Evolutionary conservation across 2,797 vertebrate species (phyloP), one percentile per base, ranked within the genome.

Genomic region (Arrhamphus sclerolepis): DNA sequence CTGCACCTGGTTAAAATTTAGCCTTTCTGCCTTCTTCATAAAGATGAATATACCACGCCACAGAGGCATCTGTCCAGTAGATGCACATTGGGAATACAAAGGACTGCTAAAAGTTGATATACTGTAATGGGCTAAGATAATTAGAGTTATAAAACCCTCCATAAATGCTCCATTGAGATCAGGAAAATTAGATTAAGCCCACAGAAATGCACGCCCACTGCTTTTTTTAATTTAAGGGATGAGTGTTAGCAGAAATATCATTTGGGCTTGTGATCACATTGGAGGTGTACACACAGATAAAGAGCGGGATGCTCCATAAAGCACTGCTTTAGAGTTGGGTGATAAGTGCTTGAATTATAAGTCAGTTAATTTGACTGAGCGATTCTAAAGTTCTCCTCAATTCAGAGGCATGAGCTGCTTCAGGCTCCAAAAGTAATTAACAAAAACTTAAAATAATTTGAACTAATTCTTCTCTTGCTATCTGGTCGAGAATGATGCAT

Each of bases 331-430:
- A 82, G 86, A 92, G 89, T 90, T 85, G 87, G 87, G 74, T 90
- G 90, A 94, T 92, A 94, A 94, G 93, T 91, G 83, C 72, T 86
- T 85, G 89, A 92, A 94, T 92, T 92, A 92, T 89, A 87, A 90
- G 89, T 90, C 81, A 85, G 87, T 90, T 93, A 94, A 94, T 89
- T 89, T 63, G 86, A 87, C 66, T n/a, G 70, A 85, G 81, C 61
- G 66, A 90, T 92, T 92, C 91, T 92, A 92, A 94, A 93, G 92
- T 93, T 93, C 92, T 83, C 55, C 38, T 78, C 77, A 68, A 69
- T 87, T 88, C 74, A 60, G 76, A 90, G 77, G 77, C 80, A 51
- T 8, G 55, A 80, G 84, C 82, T 58, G 83, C 83, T 93, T 78
- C 81, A 80, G 92, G 93, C 92, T 79, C 66, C 83, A 89, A 94